Evolutionary conservation across 2,888 invertebrate genomes (phyloP).

Genomic region (Galerucella pusilla): DNA sequence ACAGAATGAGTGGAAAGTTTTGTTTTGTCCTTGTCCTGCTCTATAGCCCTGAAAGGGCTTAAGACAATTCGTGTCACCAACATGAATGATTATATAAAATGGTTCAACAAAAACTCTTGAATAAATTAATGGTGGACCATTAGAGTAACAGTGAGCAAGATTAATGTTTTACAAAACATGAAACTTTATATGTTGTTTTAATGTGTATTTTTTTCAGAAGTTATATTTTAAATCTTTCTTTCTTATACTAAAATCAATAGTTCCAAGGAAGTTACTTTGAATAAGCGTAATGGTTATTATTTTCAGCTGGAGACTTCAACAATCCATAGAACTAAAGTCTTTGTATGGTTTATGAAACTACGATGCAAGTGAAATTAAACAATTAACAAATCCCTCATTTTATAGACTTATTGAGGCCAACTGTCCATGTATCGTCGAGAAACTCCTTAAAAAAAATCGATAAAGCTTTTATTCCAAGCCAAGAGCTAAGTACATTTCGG

Average conservation of each 20-base stretch:
- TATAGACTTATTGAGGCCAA: no score
- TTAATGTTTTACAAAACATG: constrained; percentile 26
- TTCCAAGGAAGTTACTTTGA: no score
- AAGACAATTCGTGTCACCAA: constrained; percentile 32
- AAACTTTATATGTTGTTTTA: constrained; percentile 16
- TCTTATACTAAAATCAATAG: background rate
- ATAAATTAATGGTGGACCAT: constrained; percentile 30
- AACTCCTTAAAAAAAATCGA: background rate
- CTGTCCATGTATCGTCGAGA: no score
- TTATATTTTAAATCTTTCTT: background rate
- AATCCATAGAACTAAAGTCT: no score
- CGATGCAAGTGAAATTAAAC: no score
- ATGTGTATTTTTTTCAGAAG: constrained; percentile 8
- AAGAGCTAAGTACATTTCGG: background rate
- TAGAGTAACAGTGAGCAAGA: constrained; percentile 20
- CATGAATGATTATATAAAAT: constrained; percentile 30
- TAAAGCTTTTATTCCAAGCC: no score
- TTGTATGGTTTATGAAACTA: no score
- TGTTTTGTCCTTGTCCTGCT: constrained; percentile 23
- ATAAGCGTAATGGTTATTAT: no score
- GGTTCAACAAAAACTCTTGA: constrained; percentile 30
- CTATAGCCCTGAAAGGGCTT: constrained; percentile 10
- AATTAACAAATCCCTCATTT: no score
- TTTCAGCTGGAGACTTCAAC: no score
- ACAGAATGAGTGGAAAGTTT: constrained; percentile 24